Percentiles rank a stretch among this genome's conserved stretches.
These are phyloP conservation scores for Crocallis elinguaria DNA, from an alignment of 2,888 invertebrate species.

Conservation along the genomic window DNA sequence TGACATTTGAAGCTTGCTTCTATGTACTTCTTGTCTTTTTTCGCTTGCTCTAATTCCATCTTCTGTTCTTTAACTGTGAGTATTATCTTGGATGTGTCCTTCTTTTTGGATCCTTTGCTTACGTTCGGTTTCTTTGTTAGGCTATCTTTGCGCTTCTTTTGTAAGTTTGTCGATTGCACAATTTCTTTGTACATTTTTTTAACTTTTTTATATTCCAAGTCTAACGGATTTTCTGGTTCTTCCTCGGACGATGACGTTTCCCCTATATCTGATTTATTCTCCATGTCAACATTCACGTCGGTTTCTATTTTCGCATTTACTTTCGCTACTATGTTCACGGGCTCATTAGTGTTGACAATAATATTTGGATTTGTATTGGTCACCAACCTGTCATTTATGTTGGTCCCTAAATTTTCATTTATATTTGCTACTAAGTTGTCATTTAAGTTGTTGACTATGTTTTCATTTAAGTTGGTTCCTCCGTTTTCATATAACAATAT, in stretches of 20 bases:
- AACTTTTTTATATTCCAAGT: too few relatives aligned
- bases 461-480: not conserved
- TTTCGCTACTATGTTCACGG: too few relatives aligned
- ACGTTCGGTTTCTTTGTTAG: conserved; percentile 28
- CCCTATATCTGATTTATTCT: too few relatives aligned
- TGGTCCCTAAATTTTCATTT: not conserved
- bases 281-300: too few relatives aligned
- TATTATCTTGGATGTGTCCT: conserved; percentile 55
- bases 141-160: conserved; percentile 11
- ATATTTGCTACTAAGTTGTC: not conserved
- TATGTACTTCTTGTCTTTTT: conserved; percentile 67
- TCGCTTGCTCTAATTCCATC: conserved; percentile 61
- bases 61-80: conserved; percentile 71
- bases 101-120: conserved; percentile 44
- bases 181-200: too few relatives aligned
- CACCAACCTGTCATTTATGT: not conserved
- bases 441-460: not conserved
- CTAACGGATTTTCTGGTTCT: too few relatives aligned
- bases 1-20: conserved; percentile 74
- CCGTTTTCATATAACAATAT: not conserved
- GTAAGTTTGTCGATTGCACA: too few relatives aligned
- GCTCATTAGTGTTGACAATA: too few relatives aligned
- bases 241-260: too few relatives aligned
- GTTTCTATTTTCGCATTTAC: too few relatives aligned
- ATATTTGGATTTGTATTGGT: conserved; percentile 10